phyloP scores from a whole-genome alignment of 2,113 vertebrate genomes.

The Pogona vitticeps region DNA sequence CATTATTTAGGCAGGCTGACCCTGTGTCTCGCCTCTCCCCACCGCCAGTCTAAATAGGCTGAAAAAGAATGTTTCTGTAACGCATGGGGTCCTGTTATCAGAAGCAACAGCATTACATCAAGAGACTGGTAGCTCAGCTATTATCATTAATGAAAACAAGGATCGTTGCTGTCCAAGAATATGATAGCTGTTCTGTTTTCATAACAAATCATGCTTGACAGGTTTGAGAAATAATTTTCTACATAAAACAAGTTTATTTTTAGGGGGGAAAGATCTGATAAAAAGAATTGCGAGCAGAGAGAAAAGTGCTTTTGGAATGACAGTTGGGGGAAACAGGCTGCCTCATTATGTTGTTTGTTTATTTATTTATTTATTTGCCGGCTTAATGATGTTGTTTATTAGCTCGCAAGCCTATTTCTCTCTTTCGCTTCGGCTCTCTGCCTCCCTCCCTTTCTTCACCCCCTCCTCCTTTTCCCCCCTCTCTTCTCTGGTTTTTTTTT shows the following conservation, averaged over 20 bases:
- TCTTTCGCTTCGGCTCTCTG: background rate
- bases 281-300: background rate
- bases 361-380: constrained; percentile 3
- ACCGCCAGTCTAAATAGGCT: background rate
- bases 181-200: constrained; percentile 33
- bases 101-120: background rate
- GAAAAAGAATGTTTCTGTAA: background rate
- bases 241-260: constrained; percentile 34
- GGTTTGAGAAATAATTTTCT: constrained; percentile 16
- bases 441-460: background rate
- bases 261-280: constrained; percentile 37
- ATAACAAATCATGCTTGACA: constrained; percentile 27
- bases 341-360: constrained; percentile 27
- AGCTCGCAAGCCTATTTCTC: constrained; percentile 7
- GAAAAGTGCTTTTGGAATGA: background rate
- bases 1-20: background rate
- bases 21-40: background rate
- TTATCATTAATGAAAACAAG: constrained; percentile 27
- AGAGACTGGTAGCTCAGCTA: background rate
- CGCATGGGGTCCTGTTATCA: background rate
- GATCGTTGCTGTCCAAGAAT: constrained; percentile 10
- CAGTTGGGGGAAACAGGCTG: background rate
- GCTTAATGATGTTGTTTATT: constrained; percentile 37
- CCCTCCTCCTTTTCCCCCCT: no score
- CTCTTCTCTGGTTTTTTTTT: background rate